Base-by-base conservation (phyloP, 2,797 vertebrate species). In the Trichosurus vulpecula region DNA sequence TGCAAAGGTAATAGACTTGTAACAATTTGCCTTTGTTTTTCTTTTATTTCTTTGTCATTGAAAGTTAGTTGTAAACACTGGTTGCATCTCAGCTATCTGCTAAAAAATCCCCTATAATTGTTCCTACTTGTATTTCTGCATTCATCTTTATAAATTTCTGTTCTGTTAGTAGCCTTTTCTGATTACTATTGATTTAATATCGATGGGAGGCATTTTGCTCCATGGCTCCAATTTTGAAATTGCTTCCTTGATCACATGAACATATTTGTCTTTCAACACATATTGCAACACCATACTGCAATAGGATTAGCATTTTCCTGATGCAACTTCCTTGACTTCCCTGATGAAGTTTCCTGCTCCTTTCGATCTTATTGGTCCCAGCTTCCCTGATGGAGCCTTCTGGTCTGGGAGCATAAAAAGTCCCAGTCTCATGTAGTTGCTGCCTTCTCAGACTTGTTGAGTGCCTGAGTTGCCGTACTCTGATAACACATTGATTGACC, bases 1-100 rank as follows among this genome's bases (percentile, higher is more conserved):
- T 41, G 19, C 52, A 93, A 92, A 98, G 98, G 98, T 98, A 97
- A 56, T 94, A 92, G 87, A 52, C 35, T 89, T 96, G 1, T 95
- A 94, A 66, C 47, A 58, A 55, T 92, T 87, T 55, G 6, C 13
- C 54, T n/a, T 47, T 91, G 31, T 22, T 96, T 94, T 95, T 91
- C 25, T 52, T 95, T 58, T 57, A 12, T 54, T 30, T 96, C 61
- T 74, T 9, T 51, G 25, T 22, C 41, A 51, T 11, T 47, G 3
- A 12, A 87, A 87, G 22, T 41, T 74, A 22, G 3, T 51, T 87
- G 10, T 47, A 87, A 87, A 81, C 6, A 81, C 66, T 81, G 66
- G 19, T 74, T 41, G 66, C 41, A 41, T 74, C n/a, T 74, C 16
- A 74, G 27, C 74, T 27, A 9, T 81, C 19, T 47, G 19, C 19